Percentiles rank a stretch among this genome's conserved stretches.
Conservation (phyloP, 2,113 vertebrate species). For the Limnothrissa miodon region DNA sequence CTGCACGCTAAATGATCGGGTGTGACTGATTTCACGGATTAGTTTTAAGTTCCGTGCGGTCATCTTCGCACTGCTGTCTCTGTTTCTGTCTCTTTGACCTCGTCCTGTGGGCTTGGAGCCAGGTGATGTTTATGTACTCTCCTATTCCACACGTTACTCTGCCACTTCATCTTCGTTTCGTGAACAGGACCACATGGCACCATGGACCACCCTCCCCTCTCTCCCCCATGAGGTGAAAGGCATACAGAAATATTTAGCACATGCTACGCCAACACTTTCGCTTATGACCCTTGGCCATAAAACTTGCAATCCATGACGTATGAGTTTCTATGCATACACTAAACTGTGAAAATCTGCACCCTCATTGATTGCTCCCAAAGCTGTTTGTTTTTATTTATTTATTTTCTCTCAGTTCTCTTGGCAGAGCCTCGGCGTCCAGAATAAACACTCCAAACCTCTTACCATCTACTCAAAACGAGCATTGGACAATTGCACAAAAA, state of each 20-base stretch:
- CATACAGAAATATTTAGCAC: conserved; percentile 9
- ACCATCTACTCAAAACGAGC: not conserved
- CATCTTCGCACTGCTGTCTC: conserved; percentile 26
- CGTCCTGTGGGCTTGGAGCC: conserved; percentile 4
- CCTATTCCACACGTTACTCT: conserved; percentile 18
- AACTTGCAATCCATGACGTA: not conserved
- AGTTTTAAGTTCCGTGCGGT: conserved; percentile 61
- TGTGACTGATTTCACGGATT: conserved; percentile 69
- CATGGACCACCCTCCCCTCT: not conserved
- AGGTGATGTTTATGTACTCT: conserved; percentile 13
- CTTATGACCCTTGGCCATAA: not conserved
- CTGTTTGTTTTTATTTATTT: conserved; percentile 12
- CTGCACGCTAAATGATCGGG: conserved; percentile 39
- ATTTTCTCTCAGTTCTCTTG: not conserved
- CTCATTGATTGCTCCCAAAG: not conserved
- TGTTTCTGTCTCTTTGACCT: not conserved
- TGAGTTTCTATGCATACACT: not conserved
- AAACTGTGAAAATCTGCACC: conserved; percentile 15
- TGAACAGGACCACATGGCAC: conserved; percentile 46
- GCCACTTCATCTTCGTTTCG: conserved; percentile 55
- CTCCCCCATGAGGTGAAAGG: not conserved
- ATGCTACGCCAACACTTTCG: conserved; percentile 7
- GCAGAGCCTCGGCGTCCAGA: not conserved
- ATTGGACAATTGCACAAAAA: not conserved
- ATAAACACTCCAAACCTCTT: not conserved